phyloP scores from a whole-genome alignment of 2,888 invertebrate species.

The Zeuzera pyrina region DNA sequence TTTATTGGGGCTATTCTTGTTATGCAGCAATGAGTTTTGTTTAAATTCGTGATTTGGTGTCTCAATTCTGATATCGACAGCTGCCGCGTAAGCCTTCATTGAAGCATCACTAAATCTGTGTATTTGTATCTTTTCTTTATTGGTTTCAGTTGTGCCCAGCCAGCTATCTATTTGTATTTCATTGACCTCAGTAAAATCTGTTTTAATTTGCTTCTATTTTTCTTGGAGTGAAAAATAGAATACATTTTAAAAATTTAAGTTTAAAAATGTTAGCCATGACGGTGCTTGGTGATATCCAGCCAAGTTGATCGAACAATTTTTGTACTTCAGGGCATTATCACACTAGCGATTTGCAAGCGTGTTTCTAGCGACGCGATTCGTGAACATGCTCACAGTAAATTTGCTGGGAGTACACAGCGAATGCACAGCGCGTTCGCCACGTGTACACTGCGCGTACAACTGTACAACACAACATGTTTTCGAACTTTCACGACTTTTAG shows the following conservation, averaged over 20 bases:
- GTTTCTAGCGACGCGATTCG: too few relatives aligned
- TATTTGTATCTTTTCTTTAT: background rate
- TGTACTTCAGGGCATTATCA: constrained; percentile 16
- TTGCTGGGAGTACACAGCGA: too few relatives aligned
- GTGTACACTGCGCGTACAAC: too few relatives aligned
- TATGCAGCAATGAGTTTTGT: constrained; percentile 9
- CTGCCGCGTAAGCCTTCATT: constrained; percentile 8
- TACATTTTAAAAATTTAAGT: constrained; percentile 16
- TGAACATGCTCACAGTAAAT: too few relatives aligned
- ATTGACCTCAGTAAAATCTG: constrained; percentile 1
- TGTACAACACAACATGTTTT: too few relatives aligned
- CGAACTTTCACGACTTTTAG: too few relatives aligned
- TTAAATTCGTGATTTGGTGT: constrained; percentile 6
- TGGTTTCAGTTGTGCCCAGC: too few relatives aligned
- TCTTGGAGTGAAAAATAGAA: background rate
- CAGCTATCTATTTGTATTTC: background rate
- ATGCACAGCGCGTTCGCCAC: too few relatives aligned
- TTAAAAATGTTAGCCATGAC: constrained; percentile 17
- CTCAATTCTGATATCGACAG: constrained; percentile 5
- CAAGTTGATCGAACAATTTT: constrained; percentile 16
- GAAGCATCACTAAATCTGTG: constrained; percentile 13
- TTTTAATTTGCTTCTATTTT: background rate
- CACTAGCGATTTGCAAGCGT: too few relatives aligned
- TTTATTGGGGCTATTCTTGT: constrained; percentile 13
- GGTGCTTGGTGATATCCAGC: constrained; percentile 14